These are phyloP conservation scores for Corythucha ciliata DNA, from an alignment of 2,888 invertebrate genomes.

Conservation along the genomic window DNA sequence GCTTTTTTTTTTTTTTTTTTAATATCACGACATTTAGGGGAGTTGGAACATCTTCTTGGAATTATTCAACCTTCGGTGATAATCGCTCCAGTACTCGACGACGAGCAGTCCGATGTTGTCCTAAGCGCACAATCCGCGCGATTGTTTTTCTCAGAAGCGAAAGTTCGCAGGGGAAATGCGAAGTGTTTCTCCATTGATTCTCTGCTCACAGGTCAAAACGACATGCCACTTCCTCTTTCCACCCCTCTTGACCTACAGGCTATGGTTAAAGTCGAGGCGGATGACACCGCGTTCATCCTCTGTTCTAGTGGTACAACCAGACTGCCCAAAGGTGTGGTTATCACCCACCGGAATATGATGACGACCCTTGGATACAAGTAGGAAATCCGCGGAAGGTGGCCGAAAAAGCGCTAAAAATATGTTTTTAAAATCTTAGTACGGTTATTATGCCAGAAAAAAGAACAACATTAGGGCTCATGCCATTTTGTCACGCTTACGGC, in stretches of 20 bases:
- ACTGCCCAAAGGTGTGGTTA: slow-evolving; percentile 61
- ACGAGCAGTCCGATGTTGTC: background rate
- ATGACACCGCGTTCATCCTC: slow-evolving; percentile 48
- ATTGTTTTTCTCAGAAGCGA: background rate
- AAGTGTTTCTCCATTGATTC: no score
- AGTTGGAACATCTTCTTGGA: slow-evolving; percentile 10
- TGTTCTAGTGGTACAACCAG: slow-evolving; percentile 84
- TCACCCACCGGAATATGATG: slow-evolving; percentile 45
- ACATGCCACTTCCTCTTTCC: no score
- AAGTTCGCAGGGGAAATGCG: no score
- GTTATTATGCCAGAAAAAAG: slow-evolving; percentile 15
- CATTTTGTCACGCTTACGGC: slow-evolving; percentile 26
- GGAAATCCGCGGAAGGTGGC: no score
- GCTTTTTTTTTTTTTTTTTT: no score
- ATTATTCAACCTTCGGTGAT: slow-evolving; percentile 8
- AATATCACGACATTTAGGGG: no score
- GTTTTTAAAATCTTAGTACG: no score
- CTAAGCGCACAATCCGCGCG: background rate
- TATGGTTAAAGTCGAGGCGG: slow-evolving; percentile 30
- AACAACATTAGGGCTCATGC: slow-evolving; percentile 23
- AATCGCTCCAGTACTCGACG: background rate
- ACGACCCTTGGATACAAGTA: slow-evolving; percentile 5
- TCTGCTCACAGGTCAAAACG: no score
- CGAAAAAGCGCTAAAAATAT: no score
- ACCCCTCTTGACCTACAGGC: slow-evolving; percentile 38